A percentile compares a stretch with the other conserved stretches of the same genome.
Conservation (phyloP, 1,140 invertebrate genomes). For the Caenorhabditis remanei region DNA sequence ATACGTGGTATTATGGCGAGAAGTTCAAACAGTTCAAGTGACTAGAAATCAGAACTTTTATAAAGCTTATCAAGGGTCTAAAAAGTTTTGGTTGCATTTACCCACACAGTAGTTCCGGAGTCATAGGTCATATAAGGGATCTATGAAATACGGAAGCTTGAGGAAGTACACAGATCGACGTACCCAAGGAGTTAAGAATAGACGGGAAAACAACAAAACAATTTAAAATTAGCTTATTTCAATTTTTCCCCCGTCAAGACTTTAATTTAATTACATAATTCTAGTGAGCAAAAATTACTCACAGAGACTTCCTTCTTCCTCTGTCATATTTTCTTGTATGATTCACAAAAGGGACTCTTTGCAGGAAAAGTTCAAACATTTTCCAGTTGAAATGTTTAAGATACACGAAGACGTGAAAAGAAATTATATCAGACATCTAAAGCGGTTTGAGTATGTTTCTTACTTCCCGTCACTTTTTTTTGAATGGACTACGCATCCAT, state of each 20-base stretch:
- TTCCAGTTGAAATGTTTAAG: neutral
- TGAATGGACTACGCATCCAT: neutral
- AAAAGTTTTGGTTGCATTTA: neutral
- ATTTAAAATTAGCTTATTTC: too few species aligned
- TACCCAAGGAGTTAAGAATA: too few species aligned
- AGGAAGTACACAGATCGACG: too few species aligned
- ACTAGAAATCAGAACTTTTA: neutral
- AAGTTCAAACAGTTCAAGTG: neutral
- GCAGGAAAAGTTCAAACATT: neutral
- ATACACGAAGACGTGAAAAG: neutral
- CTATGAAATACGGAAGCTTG: too few species aligned
- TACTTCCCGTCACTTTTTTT: slow-evolving; percentile 3
- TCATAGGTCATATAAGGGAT: too few species aligned
- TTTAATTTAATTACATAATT: neutral
- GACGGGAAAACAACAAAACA: too few species aligned
- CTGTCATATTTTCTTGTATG: neutral
- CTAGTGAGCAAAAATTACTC: neutral
- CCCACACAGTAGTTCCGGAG: too few species aligned
- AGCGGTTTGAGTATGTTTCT: neutral
- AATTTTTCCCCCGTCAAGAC: neutral
- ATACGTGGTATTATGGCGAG: neutral
- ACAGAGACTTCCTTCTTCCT: neutral
- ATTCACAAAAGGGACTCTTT: neutral
- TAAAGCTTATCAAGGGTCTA: neutral
- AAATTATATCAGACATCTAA: slow-evolving; percentile 6